These are phyloP conservation scores for Drosophila burlai DNA, from an alignment of 1,140 invertebrate species.

Conservation along the genomic window DNA sequence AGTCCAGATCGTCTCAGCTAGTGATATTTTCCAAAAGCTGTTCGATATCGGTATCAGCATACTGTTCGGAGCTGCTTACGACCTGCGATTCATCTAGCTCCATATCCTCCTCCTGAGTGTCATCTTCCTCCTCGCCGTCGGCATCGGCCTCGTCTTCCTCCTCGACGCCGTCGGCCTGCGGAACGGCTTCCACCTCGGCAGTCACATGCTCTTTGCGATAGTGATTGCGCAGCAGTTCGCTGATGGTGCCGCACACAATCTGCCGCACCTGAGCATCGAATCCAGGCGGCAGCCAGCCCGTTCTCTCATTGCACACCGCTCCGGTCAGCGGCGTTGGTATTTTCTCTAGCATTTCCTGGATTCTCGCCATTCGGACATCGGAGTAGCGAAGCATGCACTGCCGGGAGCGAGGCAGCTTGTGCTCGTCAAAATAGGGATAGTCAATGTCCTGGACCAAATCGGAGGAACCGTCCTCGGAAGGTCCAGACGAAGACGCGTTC, in stretches of 20 bases:
- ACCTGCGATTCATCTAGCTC: constrained; percentile 54
- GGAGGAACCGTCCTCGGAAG: constrained; percentile 38
- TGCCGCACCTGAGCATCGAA: constrained; percentile 89
- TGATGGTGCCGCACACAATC: constrained; percentile 88
- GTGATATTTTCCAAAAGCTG: constrained; percentile 65
- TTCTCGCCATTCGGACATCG: constrained; percentile 93
- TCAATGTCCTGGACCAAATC: constrained; percentile 73
- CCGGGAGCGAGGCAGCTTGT: constrained; percentile 70
- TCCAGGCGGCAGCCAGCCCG: constrained; percentile 91
- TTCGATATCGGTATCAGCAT: constrained; percentile 61
- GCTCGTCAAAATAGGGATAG: constrained; percentile 82
- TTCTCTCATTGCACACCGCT: constrained; percentile 89
- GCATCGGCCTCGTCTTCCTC: constrained; percentile 63
- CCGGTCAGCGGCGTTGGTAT: constrained; percentile 88
- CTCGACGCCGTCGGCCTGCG: constrained; percentile 46
- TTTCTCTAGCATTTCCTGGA: constrained; percentile 91
- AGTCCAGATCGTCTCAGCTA: constrained; percentile 23
- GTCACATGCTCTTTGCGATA: constrained; percentile 77
- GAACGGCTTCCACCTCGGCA: constrained; percentile 69
- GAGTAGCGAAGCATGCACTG: constrained; percentile 88
- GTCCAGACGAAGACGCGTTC: constrained; percentile 6
- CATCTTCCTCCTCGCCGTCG: constrained; percentile 52
- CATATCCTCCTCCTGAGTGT: constrained; percentile 65
- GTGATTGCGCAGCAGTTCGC: constrained; percentile 86
- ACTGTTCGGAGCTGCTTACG: constrained; percentile 30